Base-by-base conservation (phyloP, 2,888 invertebrate genomes). In the Pseudolycoriella hygida region DNA sequence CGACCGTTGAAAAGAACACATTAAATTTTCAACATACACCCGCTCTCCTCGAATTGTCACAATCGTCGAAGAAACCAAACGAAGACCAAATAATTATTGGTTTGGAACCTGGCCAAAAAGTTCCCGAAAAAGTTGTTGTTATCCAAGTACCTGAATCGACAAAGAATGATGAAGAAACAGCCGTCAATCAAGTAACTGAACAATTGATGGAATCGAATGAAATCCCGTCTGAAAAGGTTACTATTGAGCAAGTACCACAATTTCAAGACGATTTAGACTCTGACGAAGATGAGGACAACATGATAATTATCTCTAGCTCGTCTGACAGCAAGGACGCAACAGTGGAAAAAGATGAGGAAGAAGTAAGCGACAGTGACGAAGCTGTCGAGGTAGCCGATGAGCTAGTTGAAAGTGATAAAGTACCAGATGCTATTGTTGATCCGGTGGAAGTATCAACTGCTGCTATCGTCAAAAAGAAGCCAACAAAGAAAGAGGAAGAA, bases 1-100 rank as follows among this genome's bases (percentile, higher is more conserved):
- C 8, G 8, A 8, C 18, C 8, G 17, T 6, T 3, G 30, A 40
- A 6, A 32, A 40, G 15, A n/a, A 25, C n/a, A 34, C 31, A 20
- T 32, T 40, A 32, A 34, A 45, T 34, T 45, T 45, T 19, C 40
- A 31, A 45, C 45, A 45, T 40, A 45, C 45, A 20, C 41, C 45
- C 40, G 45, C 45, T 2, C 32, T 45, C 11, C 19, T 45, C 15
- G 41, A 45, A 41, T 19, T 45, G 6, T 39, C 45, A 17, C 45
- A 45, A 42, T 10, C 39, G 6, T 8, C 12, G 3, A 37, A 44
- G 11, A 25, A 39, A 44, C n/a, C 44, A 25, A 39, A 20, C 10
- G 39, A 10, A 18, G 18, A 40, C 3, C 17, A 17, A 10, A 40
- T 40, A 18, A n/a, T 40, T 10, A 40, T 40, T 12, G 18, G 17